Base-by-base conservation (phyloP, 2,888 invertebrate species). In the Drosophila formosana region DNA sequence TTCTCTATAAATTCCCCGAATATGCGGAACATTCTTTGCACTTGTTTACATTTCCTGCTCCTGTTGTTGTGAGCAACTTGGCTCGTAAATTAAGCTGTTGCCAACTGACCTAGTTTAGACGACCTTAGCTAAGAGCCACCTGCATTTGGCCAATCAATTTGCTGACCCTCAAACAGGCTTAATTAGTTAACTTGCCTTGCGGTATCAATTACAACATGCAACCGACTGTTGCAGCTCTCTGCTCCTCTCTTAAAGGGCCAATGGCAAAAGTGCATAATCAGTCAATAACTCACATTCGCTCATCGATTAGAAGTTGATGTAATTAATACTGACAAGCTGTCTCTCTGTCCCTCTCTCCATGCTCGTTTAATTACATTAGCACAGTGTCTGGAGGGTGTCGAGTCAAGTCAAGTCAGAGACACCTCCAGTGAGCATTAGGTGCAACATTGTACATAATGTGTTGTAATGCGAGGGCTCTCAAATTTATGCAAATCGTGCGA, bases 401-500 rank as follows among this genome's bases (percentile, higher is more conserved):
- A 37, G 11, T 5, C 25, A 55, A 41, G 37, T n/a, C 37, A n/a
- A 32, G 32, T 26, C 18, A 53, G 9, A 51, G 3, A 41, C 6
- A 39, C 39, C 13, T 6, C 11, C 11, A 7, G 25, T n/a, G 28
- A 25, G 45, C 32, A 50, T 37, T 23, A 45, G 28, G 34, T 37
- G 26, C 18, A 28, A 52, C 8, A 47, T 66, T 61, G 18, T 18
- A 18, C 18, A 25, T 62, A 58, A 77, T 68, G 51, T 63, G 53
- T 64, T 66, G 66, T 65, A 77, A 67, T 80, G 60, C 28, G 65
- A 51, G 52, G 55, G 66, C 52, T 68, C 57, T 79, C 84, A 51
- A 79, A 79, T 79, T 83, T 63, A 77, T 79, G 84, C 66, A 75
- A 73, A 66, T 53, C 45, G 30, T 61, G 58, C 49, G 57, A 66